Evolutionary conservation across 2,797 vertebrate species (phyloP), one percentile per base, ranked within the genome.

Genomic region (Myoxocephalus aenaeus): DNA sequence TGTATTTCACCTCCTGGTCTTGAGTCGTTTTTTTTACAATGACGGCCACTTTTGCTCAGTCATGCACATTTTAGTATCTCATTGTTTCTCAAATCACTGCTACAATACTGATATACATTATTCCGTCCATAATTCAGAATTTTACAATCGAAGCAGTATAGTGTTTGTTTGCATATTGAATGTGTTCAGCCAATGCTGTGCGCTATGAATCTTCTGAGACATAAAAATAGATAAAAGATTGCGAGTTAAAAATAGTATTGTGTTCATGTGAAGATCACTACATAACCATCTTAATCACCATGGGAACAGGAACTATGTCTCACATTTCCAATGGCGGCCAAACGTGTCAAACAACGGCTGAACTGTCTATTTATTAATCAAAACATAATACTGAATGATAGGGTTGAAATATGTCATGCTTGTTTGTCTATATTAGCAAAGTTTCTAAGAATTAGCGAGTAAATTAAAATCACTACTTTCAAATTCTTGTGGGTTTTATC

Each of bases 1-100:
- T 89, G 90, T 89, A 92, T 83, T 92, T 90, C 87, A 91, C 36
- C 29, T 71, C 36, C 48, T 77, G 57, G 65, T 54, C 65, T 70
- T 51, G 64, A 62, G 17, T 83, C 82, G 46, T 54, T 12, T n/a
- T 51, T 20, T 61, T 83, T 64, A 18, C 27, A 51, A 1, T 12
- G 3, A 32, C 1, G 0, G 2, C 3, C 2, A 10, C 48, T 50
- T 57, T 12, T 17, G 25, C 51, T 51, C n/a, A 9, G n/a, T 15
- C 7, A 15, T 4, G 3, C 48, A 51, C 51, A 13, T 53, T 53
- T 53, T 25, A 25, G 22, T 13, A 5, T 54, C 50, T 54, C 18
- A 18, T 18, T 18, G 46, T 13, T 2, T 53, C 11, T 53, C 12
- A 53, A 53, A 22, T 13, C 51, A 22, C 4, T 53, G n/a, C n/a